A percentile compares a stretch with the other conserved stretches of the same genome.
phyloP scores from a whole-genome alignment of 1,140 invertebrate species.

The Diabrotica virgifera region DNA sequence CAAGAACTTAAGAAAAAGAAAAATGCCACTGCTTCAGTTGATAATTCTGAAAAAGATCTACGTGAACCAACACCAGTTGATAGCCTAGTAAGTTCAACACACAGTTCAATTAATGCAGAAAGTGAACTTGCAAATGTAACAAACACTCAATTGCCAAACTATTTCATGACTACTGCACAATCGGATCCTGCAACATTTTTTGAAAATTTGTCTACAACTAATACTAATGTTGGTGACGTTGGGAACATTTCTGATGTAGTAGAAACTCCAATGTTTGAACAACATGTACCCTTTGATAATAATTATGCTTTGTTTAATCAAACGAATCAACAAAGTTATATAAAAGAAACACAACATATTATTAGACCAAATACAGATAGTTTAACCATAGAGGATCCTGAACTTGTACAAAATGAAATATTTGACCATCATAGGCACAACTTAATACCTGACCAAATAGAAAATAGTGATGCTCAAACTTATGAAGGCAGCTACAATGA shows the following conservation, averaged over 20 bases:
- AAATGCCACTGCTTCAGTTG: slow-evolving; percentile 6
- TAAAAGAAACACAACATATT: slow-evolving; percentile 16
- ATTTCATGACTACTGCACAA: slow-evolving; percentile 13
- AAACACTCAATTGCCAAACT: slow-evolving; percentile 13
- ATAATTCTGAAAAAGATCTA: neutral
- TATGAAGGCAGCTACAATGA: slow-evolving; percentile 12
- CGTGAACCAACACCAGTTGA: slow-evolving; percentile 24
- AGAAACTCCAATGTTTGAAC: neutral
- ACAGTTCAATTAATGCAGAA: slow-evolving; percentile 17
- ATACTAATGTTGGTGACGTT: neutral
- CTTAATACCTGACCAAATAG: slow-evolving; percentile 8
- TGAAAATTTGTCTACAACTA: slow-evolving; percentile 15
- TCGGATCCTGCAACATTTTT: slow-evolving; percentile 24
- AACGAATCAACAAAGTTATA: slow-evolving; percentile 6
- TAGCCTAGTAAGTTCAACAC: slow-evolving; percentile 16
- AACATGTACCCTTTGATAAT: slow-evolving; percentile 1
- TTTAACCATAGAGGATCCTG: slow-evolving; percentile 30
- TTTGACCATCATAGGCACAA: slow-evolving; percentile 20
- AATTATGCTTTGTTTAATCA: slow-evolving; percentile 28
- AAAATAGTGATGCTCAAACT: neutral
- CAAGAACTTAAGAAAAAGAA: slow-evolving; percentile 31
- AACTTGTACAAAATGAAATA: slow-evolving; percentile 32
- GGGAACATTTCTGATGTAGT: neutral
- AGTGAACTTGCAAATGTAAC: neutral
- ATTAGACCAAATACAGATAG: slow-evolving; percentile 20